A percentile compares a stretch with the other conserved stretches of the same genome.
These are phyloP conservation scores for Dipus sagitta DNA, from an alignment of 2,797 vertebrate species.

Conservation along the genomic window DNA sequence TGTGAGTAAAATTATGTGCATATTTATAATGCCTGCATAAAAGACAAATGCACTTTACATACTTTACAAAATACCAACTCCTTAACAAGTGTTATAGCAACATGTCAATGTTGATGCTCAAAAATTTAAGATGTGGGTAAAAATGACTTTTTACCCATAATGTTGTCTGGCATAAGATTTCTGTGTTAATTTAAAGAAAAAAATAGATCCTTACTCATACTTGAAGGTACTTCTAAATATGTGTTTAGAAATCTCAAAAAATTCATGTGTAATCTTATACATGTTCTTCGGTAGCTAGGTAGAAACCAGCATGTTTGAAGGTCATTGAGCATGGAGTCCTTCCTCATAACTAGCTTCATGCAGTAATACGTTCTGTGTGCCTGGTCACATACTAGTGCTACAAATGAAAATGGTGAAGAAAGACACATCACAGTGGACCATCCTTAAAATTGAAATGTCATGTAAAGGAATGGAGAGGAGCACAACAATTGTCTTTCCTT, in stretches of 20 bases:
- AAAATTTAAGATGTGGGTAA: constrained; percentile 27
- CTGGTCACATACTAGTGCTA: background rate
- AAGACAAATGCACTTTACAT: constrained; percentile 62
- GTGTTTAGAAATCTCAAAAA: background rate
- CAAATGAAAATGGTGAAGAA: background rate
- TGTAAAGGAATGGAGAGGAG: too few species aligned
- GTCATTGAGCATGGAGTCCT: background rate
- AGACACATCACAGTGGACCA: too few species aligned
- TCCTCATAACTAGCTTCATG: background rate
- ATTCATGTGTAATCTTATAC: background rate
- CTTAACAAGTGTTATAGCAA: constrained; percentile 59
- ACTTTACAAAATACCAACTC: constrained; percentile 55
- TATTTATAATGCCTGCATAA: constrained; percentile 65
- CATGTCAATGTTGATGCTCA: constrained; percentile 5
- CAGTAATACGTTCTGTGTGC: background rate
- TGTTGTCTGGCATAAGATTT: background rate
- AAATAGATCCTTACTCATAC: background rate
- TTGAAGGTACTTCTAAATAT: background rate
- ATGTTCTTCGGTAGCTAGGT: background rate
- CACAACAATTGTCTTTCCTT: too few species aligned
- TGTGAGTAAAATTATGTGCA: constrained; percentile 73
- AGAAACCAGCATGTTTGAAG: too few species aligned
- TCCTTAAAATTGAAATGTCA: too few species aligned
- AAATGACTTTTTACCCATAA: constrained; percentile 33
- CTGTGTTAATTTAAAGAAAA: constrained; percentile 49